phyloP scores from a whole-genome alignment of 2,888 invertebrate genomes.

The Invenusta paracnida region DNA sequence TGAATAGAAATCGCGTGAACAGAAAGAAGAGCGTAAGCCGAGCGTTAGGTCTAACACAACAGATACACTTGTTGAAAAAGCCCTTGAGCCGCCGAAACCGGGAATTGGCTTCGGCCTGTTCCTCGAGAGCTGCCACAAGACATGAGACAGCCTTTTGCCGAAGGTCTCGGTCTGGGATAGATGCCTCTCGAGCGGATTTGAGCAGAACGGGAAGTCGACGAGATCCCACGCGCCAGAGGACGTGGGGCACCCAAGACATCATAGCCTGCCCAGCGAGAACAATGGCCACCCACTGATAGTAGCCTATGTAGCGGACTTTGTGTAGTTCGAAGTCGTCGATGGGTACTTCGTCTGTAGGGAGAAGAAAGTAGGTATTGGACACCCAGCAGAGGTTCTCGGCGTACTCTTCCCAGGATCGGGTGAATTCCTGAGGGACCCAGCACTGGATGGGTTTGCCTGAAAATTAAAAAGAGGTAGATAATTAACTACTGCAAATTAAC shows the following conservation, averaged over 20 bases:
- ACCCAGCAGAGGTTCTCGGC: conserved; percentile 42
- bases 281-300: no score
- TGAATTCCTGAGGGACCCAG: conserved; percentile 43
- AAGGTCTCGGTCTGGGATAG: conserved; percentile 38
- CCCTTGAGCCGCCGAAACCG: conserved; percentile 30
- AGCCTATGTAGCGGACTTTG: conserved; percentile 24
- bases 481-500: no score
- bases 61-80: conserved; percentile 35
- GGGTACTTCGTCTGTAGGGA: background rate
- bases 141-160: conserved; percentile 40
- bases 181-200: conserved; percentile 39
- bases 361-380: conserved; percentile 40
- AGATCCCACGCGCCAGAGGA: conserved; percentile 41
- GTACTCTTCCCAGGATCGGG: conserved; percentile 41
- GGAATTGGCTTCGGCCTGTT: conserved; percentile 37
- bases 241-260: conserved; percentile 38
- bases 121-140: conserved; percentile 43
- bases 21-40: conserved; percentile 36
- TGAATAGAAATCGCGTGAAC: conserved; percentile 41
- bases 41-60: conserved; percentile 25
- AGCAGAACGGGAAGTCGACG: conserved; percentile 37
- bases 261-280: conserved; percentile 41
- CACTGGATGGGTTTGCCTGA: conserved; percentile 42
- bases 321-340: conserved; percentile 21
- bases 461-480: no score